Evolutionary conservation across 2,113 vertebrate species (phyloP).

Genomic region (Drymodes brunneopygia): DNA sequence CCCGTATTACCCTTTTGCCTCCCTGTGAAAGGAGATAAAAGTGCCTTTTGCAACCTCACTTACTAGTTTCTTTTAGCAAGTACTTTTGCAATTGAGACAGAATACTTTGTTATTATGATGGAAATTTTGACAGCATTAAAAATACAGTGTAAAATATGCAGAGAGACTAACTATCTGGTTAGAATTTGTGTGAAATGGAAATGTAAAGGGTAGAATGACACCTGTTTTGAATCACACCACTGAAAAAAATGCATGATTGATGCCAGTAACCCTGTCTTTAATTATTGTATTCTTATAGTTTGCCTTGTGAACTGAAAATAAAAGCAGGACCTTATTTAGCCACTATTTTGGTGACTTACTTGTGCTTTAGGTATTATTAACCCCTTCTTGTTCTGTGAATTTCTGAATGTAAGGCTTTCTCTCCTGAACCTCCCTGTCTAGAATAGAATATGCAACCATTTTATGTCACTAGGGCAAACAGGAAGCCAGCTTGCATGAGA

Average conservation of each 20-base stretch:
- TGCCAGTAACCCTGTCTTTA: background rate
- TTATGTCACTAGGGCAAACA: background rate
- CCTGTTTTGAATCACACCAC: background rate
- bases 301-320: background rate
- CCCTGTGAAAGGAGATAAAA: background rate
- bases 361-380: background rate
- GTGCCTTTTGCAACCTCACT: background rate
- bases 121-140: slow-evolving; percentile 12
- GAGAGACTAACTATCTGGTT: background rate
- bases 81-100: background rate
- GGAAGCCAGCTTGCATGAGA: background rate
- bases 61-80: background rate
- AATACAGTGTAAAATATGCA: slow-evolving; percentile 32
- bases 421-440: background rate
- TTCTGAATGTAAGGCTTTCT: background rate
- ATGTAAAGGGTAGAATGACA: background rate
- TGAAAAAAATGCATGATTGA: background rate
- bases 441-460: background rate
- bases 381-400: background rate
- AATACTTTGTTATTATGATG: background rate
- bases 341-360: background rate
- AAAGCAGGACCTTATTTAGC: background rate
- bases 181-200: background rate
- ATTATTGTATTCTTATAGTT: background rate
- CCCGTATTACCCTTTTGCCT: background rate